A percentile compares a stretch with the other conserved stretches of the same genome.
These are phyloP conservation scores for Clunio marinus DNA, from an alignment of 2,888 invertebrate genomes.

Conservation along the genomic window DNA sequence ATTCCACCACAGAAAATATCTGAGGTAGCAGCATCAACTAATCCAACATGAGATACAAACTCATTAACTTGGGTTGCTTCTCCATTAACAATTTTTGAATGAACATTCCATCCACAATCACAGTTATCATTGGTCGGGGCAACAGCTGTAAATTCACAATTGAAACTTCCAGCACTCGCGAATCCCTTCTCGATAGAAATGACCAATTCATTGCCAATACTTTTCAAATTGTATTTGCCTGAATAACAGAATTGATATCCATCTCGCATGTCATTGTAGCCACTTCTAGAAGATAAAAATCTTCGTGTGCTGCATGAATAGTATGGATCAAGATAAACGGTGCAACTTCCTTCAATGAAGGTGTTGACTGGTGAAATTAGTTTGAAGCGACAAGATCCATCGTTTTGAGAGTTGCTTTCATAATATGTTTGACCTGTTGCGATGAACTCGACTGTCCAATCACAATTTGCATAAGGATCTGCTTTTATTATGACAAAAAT, in stretches of 20 bases:
- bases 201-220: conserved; percentile 12
- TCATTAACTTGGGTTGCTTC: neutral
- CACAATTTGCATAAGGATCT: too few relatives aligned
- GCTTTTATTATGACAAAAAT: too few relatives aligned
- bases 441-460: too few relatives aligned
- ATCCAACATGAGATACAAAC: neutral
- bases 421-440: too few relatives aligned
- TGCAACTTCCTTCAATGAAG: neutral
- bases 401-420: too few relatives aligned
- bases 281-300: neutral
- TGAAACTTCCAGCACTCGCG: neutral
- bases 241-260: neutral
- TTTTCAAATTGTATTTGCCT: neutral
- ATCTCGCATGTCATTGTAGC: neutral
- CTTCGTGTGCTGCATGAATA: neutral
- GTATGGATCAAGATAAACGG: neutral
- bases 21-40: neutral
- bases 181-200: neutral
- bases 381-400: neutral
- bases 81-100: neutral
- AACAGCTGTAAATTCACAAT: neutral
- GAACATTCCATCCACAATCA: conserved; percentile 18
- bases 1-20: conserved; percentile 13
- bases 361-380: neutral
- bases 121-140: neutral